phyloP scores from a whole-genome alignment of 2,797 vertebrate species.

The Danio tinwini region DNA sequence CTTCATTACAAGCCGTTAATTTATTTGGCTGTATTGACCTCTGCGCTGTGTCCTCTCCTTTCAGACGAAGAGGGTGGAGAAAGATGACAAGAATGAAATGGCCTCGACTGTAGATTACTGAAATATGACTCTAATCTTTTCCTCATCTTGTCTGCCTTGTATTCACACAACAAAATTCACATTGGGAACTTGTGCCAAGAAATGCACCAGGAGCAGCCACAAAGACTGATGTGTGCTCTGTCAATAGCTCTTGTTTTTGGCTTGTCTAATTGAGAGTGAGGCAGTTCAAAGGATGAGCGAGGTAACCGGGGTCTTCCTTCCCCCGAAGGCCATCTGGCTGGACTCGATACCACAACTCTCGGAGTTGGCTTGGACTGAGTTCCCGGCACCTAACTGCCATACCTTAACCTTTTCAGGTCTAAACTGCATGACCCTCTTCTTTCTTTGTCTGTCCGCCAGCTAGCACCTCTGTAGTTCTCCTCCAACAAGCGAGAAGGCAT shows the following conservation, averaged over 20 bases:
- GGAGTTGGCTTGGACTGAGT: slow-evolving; percentile 10
- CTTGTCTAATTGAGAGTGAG: slow-evolving; percentile 9
- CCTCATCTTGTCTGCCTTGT: not conserved
- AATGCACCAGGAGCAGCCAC: slow-evolving; percentile 8
- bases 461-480: slow-evolving; percentile 24
- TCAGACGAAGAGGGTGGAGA: slow-evolving; percentile 27
- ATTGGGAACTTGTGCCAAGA: not conserved
- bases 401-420: slow-evolving; percentile 18
- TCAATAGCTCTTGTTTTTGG: slow-evolving; percentile 38
- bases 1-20: slow-evolving; percentile 51
- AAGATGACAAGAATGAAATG: slow-evolving; percentile 22
- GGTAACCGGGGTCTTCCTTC: slow-evolving; percentile 21
- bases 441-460: slow-evolving; percentile 33
- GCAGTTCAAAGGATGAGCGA: slow-evolving; percentile 2
- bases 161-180: slow-evolving; percentile 1
- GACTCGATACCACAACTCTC: slow-evolving; percentile 26
- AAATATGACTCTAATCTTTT: slow-evolving; percentile 30
- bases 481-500: not conserved
- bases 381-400: not conserved
- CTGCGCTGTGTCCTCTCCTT: slow-evolving; percentile 45
- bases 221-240: slow-evolving; percentile 19
- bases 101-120: slow-evolving; percentile 10
- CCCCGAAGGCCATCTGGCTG: slow-evolving; percentile 41
- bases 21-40: slow-evolving; percentile 52
- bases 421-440: slow-evolving; percentile 10